Base-by-base conservation (phyloP, 2,797 vertebrate species). In the Champsocephalus gunnari region DNA sequence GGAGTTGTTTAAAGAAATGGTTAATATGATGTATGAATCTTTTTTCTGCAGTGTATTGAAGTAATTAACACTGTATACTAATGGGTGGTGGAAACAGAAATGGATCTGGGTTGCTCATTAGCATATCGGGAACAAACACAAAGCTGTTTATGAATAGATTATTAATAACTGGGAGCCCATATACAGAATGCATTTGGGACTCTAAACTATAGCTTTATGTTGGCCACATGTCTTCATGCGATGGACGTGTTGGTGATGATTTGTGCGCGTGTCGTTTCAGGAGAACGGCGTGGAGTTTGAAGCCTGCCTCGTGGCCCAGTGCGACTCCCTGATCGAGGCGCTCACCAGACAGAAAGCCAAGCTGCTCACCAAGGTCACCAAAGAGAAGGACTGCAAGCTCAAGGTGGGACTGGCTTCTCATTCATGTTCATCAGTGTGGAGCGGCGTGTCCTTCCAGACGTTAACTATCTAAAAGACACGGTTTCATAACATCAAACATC, bases 261-360 rank as follows among this genome's bases (percentile, higher is more conserved):
- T 17, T 38, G n/a, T 64, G 41, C 45, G 12, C n/a, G 11, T 74
- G 9, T 82, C 38, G 9, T 54, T 77, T 47, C 75, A 99, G 98
- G 98, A 99, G 91, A 98, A 97, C 0, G 97, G 98, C 1, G 93
- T 99, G 82, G 98, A 99, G 89, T 98, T 99, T 0, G 98, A 99
- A 79, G 98, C 98, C 5, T 99, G 98, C 83, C 94, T 99, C 9
- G 98, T 99, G 38, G 98, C 98, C 19, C 98, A 99, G 93, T 99
- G 98, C 5, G 98, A 99, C 58, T 96, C 98, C 16, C 92, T 99
- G 92, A 98, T 98, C 0, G 98, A 99, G 17, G 97, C 98, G 0
- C 90, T 99, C 83, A 98, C 96, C 0, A 94, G 98, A 64, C 98
- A 99, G 90, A 99, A 99, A 88, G 98, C 98, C 83, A 99, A 99